phyloP scores from a whole-genome alignment of 2,888 invertebrate species.

The Chrysotoxum bicinctum region DNA sequence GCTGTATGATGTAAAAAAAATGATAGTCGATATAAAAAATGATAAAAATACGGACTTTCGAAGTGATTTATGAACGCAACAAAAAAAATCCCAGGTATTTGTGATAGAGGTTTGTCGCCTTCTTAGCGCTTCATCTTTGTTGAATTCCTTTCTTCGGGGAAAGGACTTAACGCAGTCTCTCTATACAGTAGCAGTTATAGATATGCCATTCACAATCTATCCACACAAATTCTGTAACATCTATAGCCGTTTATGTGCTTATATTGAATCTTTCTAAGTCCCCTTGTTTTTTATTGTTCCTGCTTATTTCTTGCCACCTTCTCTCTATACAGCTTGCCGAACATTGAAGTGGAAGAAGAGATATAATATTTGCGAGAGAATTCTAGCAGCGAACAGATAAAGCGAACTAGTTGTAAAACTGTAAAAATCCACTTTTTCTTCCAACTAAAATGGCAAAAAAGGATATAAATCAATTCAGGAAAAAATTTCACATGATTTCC shows the following conservation, averaged over 20 bases:
- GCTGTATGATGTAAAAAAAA: constrained; percentile 5
- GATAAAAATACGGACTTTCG: constrained; percentile 55
- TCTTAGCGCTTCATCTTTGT: constrained; percentile 64
- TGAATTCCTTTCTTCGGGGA: constrained; percentile 20
- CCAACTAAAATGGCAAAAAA: constrained; percentile 22
- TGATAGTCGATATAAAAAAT: constrained; percentile 57
- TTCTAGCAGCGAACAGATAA: constrained; percentile 17
- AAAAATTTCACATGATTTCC: constrained; percentile 72
- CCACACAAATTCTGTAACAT: constrained; percentile 38
- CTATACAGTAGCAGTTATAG: background rate
- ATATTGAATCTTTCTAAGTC: constrained; percentile 66
- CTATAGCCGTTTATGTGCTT: constrained; percentile 62
- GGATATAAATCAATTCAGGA: constrained; percentile 70
- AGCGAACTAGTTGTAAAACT: constrained; percentile 38
- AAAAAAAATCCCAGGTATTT: constrained; percentile 46
- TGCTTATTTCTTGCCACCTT: background rate
- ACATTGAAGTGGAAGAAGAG: constrained; percentile 1
- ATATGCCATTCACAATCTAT: constrained; percentile 54
- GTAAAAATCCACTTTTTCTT: constrained; percentile 43
- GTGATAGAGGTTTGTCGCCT: constrained; percentile 61
- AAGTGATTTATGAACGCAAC: constrained; percentile 62
- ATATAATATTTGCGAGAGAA: constrained; percentile 42
- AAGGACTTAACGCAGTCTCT: background rate
- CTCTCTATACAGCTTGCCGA: background rate
- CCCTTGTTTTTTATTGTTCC: background rate